Evolutionary conservation across 2,113 vertebrate genomes (phyloP).

Genomic region (Illadopsis cleaveri): DNA sequence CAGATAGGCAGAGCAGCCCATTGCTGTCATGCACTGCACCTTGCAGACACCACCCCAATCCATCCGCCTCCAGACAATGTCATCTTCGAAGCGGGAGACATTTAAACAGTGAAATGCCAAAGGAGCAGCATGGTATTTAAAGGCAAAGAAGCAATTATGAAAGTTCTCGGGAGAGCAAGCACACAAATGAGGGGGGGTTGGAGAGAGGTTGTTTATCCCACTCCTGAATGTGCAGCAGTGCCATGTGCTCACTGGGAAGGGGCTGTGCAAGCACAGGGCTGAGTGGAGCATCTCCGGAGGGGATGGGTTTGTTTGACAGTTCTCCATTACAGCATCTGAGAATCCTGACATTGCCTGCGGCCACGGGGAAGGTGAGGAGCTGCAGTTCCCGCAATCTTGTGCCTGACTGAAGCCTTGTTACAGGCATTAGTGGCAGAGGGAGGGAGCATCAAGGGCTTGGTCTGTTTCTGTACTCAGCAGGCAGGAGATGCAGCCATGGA

Average conservation of each 20-base stretch:
- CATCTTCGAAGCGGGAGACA: constrained; percentile 23
- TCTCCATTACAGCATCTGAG: constrained; percentile 22
- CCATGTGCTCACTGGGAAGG: neutral
- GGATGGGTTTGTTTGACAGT: neutral
- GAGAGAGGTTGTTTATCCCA: constrained; percentile 22
- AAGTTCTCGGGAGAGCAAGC: constrained; percentile 32
- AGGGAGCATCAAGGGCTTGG: neutral
- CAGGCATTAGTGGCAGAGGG: neutral
- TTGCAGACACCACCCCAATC: neutral
- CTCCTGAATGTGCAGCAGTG: neutral
- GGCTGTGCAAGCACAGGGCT: neutral
- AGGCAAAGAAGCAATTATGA: constrained; percentile 42
- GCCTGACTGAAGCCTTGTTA: neutral
- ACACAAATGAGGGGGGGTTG: neutral
- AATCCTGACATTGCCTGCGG: neutral
- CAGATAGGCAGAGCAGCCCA: neutral
- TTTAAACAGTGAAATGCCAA: constrained; percentile 63
- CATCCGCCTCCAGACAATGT: neutral
- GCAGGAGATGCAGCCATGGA: fast-evolving
- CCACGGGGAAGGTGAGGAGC: neutral
- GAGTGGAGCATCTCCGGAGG: neutral
- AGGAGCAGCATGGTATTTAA: constrained; percentile 53
- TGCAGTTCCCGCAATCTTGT: fast-evolving
- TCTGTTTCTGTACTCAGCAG: neutral
- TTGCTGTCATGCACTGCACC: neutral